Evolutionary conservation across 2,888 invertebrate genomes (phyloP), one percentile per base, ranked within the genome.

Genomic region (Rambutsinella grinnellia): DNA sequence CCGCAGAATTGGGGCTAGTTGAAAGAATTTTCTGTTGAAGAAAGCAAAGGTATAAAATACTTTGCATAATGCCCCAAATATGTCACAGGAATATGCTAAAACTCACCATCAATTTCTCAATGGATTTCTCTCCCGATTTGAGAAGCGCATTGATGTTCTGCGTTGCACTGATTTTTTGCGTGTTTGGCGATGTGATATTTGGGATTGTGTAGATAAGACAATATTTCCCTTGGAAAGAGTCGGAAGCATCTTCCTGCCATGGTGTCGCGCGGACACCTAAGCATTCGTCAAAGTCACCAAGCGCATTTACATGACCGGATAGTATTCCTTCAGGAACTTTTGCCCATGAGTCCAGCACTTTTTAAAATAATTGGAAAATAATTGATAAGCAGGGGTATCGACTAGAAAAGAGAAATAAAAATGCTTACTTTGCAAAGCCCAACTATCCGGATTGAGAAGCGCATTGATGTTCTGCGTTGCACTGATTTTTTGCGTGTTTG

Each of bases 251-350:
- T 23, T 21, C 10, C 36, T 3, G 27, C 13, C 28, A 28, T 56
- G 65, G 54, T n/a, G n/a, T n/a, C 15, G 58, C 65, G n/a, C 76
- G 65, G n/a, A 81, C 23, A 6, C 47, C 70, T 10, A 79, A 19
- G 51, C 82, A 82, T 61, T 82, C 81, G 27, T 82, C 82, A 66
- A 71, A 82, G 36, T 82, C 82, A 15, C 82, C 82, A 26, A 82
- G 51, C 1, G 78, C 62, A 46, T 71, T 76, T 3, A 82, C 44
- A 46, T 82, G 82, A n/a, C 81, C 82, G 44, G 71, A 76, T 0
- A 82, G 56, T 13, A 82, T 68, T 10, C 82, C 82, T 72, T 82
- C 82, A 13, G 82, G 82, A 3, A 70, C 27, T 56, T 82, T 82
- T 2, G 78, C 82, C 79, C 80, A 82, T 5, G 82, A 63, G 63